Base-by-base conservation (phyloP, 2,113 vertebrate genomes). In the Onychostoma macrolepis region DNA sequence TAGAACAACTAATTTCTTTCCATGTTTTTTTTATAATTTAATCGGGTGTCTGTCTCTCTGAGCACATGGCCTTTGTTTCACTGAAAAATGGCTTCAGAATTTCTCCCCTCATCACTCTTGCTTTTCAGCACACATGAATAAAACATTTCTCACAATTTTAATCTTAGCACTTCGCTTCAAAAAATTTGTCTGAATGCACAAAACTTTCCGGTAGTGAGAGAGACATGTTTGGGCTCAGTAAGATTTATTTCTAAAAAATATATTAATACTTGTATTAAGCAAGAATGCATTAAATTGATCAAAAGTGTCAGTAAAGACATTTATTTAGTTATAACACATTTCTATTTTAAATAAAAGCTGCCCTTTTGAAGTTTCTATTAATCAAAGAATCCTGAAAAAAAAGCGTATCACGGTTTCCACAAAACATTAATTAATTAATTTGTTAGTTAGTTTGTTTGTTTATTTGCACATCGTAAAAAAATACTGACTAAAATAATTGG, bases 11-110 rank as follows among this genome's bases (percentile, higher is more conserved):
- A 45, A 71, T 71, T 80, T 80, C 30, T 36, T 80, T 80, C 30
- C 4, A 26, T 78, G 48, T 78, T 80, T 80, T 80, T 80, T 58
- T 33, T n/a, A 58, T 80, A 61, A 80, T 61, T 80, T n/a, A 80
- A 61, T 41, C 11, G 3, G 26, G 4, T 78, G 48, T 30, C 45
- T 78, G 15, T 50, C 45, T 50, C 28, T 78, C 38, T 45, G 24
- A 76, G 8, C 76, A 33, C 48, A 53, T 30, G 2, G 48, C 28
- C 15, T 78, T 78, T 53, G 45, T 53, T 19, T 53, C 17, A 53
- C 43, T 33, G 48, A 50, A 53, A 75, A 50, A 77, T 48, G 33
- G 50, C 50, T n/a, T 53, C 28, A 10, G 12, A 21, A 19, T 56
- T 3, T 80, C 61, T 69, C 19, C 58, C 30, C 33, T 69, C 63